phyloP scores from a whole-genome alignment of 64 coral and sea anemone species.

The Montipora foliosa region DNA sequence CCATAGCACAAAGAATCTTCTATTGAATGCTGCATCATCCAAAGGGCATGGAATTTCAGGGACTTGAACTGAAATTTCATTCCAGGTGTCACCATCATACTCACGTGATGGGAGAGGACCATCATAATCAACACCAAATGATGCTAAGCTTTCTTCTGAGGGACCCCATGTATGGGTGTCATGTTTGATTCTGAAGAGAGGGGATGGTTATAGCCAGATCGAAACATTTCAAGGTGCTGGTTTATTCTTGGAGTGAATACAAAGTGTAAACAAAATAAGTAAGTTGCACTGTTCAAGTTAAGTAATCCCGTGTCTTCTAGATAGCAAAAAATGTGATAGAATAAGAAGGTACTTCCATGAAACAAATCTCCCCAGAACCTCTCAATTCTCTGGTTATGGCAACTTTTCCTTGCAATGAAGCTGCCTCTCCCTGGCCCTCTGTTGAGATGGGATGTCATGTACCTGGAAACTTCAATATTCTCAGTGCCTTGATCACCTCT shows the following conservation, averaged over 20 bases:
- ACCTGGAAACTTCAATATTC: slow-evolving; percentile 64
- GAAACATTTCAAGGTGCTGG: slow-evolving; percentile 15
- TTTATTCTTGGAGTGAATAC: slow-evolving; percentile 52
- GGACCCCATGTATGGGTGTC: slow-evolving; percentile 29
- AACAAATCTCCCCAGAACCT: slow-evolving; percentile 79
- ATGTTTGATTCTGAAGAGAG: slow-evolving; percentile 44
- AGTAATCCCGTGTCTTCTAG: slow-evolving; percentile 61
- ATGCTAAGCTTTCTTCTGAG: background rate
- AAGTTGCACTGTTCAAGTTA: slow-evolving; percentile 47
- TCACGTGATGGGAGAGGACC: slow-evolving; percentile 29
- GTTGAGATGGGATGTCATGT: slow-evolving; percentile 61
- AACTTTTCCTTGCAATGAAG: slow-evolving; percentile 54
- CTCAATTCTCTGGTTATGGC: slow-evolving; percentile 51
- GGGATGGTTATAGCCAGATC: slow-evolving; percentile 49
- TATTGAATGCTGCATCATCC: slow-evolving; percentile 16
- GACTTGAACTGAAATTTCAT: slow-evolving; percentile 44
- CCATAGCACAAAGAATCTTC: slow-evolving; percentile 40
- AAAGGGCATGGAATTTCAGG: slow-evolving; percentile 63
- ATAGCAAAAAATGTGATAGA: slow-evolving; percentile 72
- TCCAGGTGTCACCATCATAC: slow-evolving; percentile 55
- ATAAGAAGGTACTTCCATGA: slow-evolving; percentile 70
- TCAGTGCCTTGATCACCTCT: slow-evolving; percentile 66
- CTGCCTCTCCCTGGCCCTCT: slow-evolving; percentile 74
- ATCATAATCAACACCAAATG: background rate
- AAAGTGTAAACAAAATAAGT: slow-evolving; percentile 40